Evolutionary conservation across 2,113 vertebrate species (phyloP), one percentile per base, ranked within the genome.

Genomic region (Siniperca chuatsi): DNA sequence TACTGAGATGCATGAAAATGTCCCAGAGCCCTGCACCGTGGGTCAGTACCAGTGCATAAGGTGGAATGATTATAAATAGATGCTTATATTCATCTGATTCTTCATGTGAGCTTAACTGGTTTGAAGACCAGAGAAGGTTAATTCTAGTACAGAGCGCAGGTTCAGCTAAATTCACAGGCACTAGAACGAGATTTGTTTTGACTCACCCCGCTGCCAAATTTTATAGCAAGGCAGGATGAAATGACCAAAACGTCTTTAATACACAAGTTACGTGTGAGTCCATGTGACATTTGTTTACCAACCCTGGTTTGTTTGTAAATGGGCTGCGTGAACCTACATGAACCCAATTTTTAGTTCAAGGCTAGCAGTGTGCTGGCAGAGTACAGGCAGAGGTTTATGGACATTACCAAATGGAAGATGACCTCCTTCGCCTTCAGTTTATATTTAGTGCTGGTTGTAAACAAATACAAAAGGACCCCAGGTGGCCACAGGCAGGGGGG

Each of bases 251-350:
- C 2, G 1, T 57, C 48, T 58, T 42, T 42, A 54, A 66, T 0
- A 58, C 54, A 85, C 62, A 9, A 44, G 67, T 65, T 62, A 6
- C 67, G 69, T 82, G 72, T 86, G 75, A 79, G 64, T 78, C 70
- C 76, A 67, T 37, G 78, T 69, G 55, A 70, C 72, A 42, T 87
- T 90, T 92, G 86, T 87, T 88, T 87, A 68, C 65, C 58, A 55
- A 35, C 61, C 18, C 67, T 20, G 81, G 75, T 71, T 77, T 88
- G 79, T 91, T 90, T 83, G 79, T 37, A 61, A 92, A 66, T 87
- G 71, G 78, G 33, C 55, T 37, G 54, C 55, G 4, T 85, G 81
- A 83, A 81, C 87, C 74, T 0, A 60, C 25, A 4, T 79, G 75
- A 90, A 87, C 85, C 62, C 79, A 50, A 3, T 76, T 78, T 74